Conservation (phyloP, 92 coral and sea anemone genomes). For the Parazoanthus darwini region DNA sequence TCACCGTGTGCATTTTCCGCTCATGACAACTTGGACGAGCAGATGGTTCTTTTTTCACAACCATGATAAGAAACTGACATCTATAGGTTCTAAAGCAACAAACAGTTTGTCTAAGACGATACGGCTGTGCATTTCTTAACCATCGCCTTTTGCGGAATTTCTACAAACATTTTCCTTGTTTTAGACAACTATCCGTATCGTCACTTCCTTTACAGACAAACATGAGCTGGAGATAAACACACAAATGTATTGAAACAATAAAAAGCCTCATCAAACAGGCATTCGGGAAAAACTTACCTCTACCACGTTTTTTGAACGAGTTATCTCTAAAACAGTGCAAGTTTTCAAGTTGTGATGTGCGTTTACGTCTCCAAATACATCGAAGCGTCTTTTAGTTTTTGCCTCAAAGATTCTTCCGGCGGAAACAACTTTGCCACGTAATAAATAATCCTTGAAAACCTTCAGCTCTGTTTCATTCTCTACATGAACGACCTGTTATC, state of each 20-base stretch:
- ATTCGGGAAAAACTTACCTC: conserved; percentile 16
- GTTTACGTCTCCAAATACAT: conserved; percentile 20
- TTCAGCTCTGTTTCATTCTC: conserved; percentile 13
- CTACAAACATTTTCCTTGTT: conserved; percentile 24
- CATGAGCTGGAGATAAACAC: conserved; percentile 13
- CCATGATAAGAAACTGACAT: not conserved
- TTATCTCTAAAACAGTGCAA: not conserved
- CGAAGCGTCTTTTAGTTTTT: conserved; percentile 24
- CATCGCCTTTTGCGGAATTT: not conserved
- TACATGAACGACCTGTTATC: conserved; percentile 12
- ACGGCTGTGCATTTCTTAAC: not conserved
- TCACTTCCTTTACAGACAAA: conserved; percentile 34
- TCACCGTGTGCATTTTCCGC: not conserved
- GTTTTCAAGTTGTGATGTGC: not conserved
- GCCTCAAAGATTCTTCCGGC: conserved; percentile 45
- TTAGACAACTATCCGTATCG: conserved; percentile 25
- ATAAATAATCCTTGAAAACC: not conserved
- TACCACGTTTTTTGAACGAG: not conserved
- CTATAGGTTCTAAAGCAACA: not conserved
- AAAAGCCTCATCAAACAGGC: not conserved
- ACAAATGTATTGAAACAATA: not conserved
- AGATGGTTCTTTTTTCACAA: not conserved
- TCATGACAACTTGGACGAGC: not conserved
- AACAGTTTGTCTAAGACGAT: not conserved
- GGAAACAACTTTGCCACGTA: conserved; percentile 46